Evolutionary conservation across 2,797 vertebrate genomes (phyloP).

Genomic region (Manis javanica): DNA sequence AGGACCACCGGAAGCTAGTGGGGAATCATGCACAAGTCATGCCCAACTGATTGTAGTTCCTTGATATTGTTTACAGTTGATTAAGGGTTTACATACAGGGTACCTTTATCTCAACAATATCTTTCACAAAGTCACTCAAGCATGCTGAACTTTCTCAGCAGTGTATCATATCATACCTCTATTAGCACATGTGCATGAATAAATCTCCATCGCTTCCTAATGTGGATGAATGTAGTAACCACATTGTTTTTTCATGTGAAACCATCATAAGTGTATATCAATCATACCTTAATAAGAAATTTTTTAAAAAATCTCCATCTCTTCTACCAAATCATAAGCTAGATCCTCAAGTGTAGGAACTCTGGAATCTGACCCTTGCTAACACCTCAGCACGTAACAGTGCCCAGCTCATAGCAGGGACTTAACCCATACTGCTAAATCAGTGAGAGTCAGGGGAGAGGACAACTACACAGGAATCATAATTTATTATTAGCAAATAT

Average conservation of each 20-base stretch:
- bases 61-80: not conserved
- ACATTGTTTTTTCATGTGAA: too few species aligned
- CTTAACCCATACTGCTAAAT: not conserved
- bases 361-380: not conserved
- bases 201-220: not conserved
- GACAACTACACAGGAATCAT: not conserved
- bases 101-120: not conserved
- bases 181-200: not conserved
- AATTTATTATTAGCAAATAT: not conserved
- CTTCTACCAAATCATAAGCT: not conserved
- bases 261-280: too few species aligned
- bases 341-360: not conserved
- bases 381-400: not conserved
- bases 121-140: slow-evolving; percentile 5
- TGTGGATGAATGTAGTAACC: too few species aligned
- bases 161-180: not conserved
- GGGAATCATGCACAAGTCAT: not conserved
- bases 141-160: not conserved
- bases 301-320: not conserved
- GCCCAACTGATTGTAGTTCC: not conserved
- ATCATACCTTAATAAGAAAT: too few species aligned
- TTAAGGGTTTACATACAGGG: not conserved
- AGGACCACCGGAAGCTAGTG: not conserved
- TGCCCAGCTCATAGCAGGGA: not conserved
- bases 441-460: not conserved